phyloP scores from a whole-genome alignment of 2,797 vertebrate genomes.

The Helarctos malayanus region DNA sequence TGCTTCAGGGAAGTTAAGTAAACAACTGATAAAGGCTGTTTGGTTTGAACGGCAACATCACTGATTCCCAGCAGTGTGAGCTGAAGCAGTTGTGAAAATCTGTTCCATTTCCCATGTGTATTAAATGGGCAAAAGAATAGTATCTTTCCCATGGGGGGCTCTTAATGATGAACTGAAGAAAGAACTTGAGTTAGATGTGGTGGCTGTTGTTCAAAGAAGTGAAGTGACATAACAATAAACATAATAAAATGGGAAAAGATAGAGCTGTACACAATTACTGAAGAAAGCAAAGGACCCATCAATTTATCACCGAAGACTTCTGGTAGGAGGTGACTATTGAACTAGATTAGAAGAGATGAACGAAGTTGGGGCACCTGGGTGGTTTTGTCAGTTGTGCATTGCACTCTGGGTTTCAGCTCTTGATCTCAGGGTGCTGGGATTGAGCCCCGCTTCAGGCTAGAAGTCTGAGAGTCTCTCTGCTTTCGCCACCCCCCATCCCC shows the following conservation, averaged over 20 bases:
- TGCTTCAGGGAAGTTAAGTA: background rate
- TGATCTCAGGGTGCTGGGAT: background rate
- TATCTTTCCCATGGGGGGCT: background rate
- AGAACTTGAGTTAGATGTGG: background rate
- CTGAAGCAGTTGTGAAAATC: background rate
- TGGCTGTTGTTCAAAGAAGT: background rate
- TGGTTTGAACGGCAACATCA: background rate
- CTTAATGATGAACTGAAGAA: background rate
- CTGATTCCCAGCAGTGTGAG: background rate
- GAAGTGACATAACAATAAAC: background rate
- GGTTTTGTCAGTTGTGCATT: fast-evolving
- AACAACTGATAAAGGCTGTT: background rate
- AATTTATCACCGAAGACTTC: background rate
- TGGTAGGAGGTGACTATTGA: background rate
- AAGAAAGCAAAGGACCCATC: background rate
- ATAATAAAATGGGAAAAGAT: background rate
- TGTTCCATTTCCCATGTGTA: background rate
- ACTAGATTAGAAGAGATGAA: background rate
- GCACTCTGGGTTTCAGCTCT: background rate
- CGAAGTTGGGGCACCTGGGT: background rate
- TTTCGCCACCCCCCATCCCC: fast-evolving
- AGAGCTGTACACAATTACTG: background rate
- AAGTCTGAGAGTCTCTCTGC: background rate
- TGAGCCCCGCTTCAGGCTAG: background rate
- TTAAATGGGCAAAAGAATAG: background rate